Conservation (phyloP, 2,797 vertebrate species). For the Babyrousa celebensis region DNA sequence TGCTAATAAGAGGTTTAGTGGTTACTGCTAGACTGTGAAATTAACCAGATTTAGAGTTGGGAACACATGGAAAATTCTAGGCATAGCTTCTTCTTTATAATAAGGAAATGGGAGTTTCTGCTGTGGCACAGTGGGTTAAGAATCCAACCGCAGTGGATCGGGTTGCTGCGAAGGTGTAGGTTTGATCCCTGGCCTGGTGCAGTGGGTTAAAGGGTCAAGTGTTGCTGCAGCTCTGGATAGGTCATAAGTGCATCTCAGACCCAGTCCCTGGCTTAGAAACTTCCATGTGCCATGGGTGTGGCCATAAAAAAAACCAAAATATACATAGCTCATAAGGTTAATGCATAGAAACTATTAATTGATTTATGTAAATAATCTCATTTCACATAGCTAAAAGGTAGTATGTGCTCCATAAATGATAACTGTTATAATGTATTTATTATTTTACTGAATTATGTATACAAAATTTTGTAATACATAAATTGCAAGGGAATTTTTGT, state of each 20-base stretch:
- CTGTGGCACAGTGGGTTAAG: too few species aligned
- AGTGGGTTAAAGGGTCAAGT: too few species aligned
- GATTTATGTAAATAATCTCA: neutral
- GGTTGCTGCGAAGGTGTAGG: too few species aligned
- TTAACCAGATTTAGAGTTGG: constrained; percentile 11
- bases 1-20: neutral
- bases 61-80: constrained; percentile 9
- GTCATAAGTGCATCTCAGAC: too few species aligned
- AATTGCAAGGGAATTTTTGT: neutral
- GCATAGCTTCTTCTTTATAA: constrained; percentile 4
- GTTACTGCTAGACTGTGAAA: neutral
- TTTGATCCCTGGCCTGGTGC: too few species aligned
- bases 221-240: too few species aligned
- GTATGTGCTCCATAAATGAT: constrained; percentile 30
- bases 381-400: neutral
- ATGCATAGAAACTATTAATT: neutral
- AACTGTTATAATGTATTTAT: neutral
- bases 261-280: too few species aligned
- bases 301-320: too few species aligned
- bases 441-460: constrained; percentile 31
- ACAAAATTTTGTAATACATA: neutral
- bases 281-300: too few species aligned
- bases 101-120: neutral
- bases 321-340: neutral
- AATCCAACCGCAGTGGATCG: too few species aligned